Percentiles rank a stretch among this genome's conserved stretches.
Evolutionary conservation across 2,888 invertebrate species (phyloP).

Genomic region (Rosalia funebris): DNA sequence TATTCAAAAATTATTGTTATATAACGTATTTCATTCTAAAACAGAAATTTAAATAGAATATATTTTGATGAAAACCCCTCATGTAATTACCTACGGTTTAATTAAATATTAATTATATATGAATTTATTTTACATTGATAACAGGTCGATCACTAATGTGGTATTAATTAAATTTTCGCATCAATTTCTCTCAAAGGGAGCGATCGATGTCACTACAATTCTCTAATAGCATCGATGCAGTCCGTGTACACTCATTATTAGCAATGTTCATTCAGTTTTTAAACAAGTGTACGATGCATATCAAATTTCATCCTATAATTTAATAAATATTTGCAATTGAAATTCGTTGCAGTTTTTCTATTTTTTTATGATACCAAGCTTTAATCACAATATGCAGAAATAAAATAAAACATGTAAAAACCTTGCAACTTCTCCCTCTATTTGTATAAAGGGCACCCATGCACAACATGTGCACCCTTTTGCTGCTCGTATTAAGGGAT

Average conservation of each 20-base stretch:
- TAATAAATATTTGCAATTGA: too few relatives aligned
- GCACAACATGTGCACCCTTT: too few relatives aligned
- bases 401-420: too few relatives aligned
- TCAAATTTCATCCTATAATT: too few relatives aligned
- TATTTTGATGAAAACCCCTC: slow-evolving; percentile 42
- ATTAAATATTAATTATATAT: slow-evolving; percentile 53
- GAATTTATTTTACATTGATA: slow-evolving; percentile 49
- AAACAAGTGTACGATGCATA: too few relatives aligned
- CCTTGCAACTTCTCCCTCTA: too few relatives aligned
- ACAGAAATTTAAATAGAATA: slow-evolving; percentile 20
- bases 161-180: slow-evolving; percentile 55
- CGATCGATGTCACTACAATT: slow-evolving; percentile 42
- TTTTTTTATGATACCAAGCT: too few relatives aligned
- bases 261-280: too few relatives aligned
- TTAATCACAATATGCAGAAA: too few relatives aligned
- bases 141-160: slow-evolving; percentile 49
- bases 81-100: slow-evolving; percentile 45
- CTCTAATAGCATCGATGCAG: slow-evolving; percentile 40
- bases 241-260: slow-evolving; percentile 12
- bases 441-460: too few relatives aligned
- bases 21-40: background rate
- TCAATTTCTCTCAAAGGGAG: slow-evolving; percentile 47
- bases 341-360: too few relatives aligned
- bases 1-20: slow-evolving; percentile 6
- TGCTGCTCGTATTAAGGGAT: too few relatives aligned